phyloP scores from a whole-genome alignment of 2,797 vertebrate species.

The Gila robusta region DNA sequence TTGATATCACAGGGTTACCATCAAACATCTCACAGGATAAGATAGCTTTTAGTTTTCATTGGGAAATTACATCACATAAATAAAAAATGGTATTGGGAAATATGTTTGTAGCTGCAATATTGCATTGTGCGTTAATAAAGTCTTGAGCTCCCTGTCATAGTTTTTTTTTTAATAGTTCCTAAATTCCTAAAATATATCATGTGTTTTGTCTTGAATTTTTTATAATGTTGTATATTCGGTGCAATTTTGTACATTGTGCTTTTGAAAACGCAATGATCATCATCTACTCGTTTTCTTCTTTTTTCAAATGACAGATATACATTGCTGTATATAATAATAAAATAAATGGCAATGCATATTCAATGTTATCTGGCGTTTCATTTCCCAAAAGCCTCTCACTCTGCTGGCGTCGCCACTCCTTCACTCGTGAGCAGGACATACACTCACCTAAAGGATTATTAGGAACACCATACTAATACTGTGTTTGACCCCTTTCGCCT shows the following conservation, averaged over 20 bases:
- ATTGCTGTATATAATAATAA: conserved; percentile 67
- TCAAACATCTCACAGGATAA: background rate
- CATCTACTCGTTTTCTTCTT: conserved; percentile 54
- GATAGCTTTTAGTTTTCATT: background rate
- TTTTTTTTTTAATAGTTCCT: conserved; percentile 45
- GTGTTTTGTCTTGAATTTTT: conserved; percentile 66
- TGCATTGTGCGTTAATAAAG: conserved; percentile 43
- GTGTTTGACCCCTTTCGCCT: too few relatives aligned
- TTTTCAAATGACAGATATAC: conserved; percentile 61
- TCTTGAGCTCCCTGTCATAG: conserved; percentile 46
- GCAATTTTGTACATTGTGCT: conserved; percentile 79
- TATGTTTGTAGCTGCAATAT: conserved; percentile 29
- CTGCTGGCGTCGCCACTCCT: background rate
- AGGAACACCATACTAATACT: too few relatives aligned
- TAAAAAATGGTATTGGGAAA: conserved; percentile 18
- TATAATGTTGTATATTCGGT: conserved; percentile 80
- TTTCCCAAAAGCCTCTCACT: background rate
- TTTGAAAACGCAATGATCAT: conserved; percentile 73
- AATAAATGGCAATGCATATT: conserved; percentile 70
- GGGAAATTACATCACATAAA: background rate
- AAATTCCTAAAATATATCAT: conserved; percentile 70
- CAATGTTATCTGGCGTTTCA: background rate
- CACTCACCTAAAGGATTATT: too few relatives aligned
- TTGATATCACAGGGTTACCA: background rate
- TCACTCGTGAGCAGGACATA: background rate